phyloP scores from a whole-genome alignment of 1,140 invertebrate species.

The Bombus waltoni region DNA sequence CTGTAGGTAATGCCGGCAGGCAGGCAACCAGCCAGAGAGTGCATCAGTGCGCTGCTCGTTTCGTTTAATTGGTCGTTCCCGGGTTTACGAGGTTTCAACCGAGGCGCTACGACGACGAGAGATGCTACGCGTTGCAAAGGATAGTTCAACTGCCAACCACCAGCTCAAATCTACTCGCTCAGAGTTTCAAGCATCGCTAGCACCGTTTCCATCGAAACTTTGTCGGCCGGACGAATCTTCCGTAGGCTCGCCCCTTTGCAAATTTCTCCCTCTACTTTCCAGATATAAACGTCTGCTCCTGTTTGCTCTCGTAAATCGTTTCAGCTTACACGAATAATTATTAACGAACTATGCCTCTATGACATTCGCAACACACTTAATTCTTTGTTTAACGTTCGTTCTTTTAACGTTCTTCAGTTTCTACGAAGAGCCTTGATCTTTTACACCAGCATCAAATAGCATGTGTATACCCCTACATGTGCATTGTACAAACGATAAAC shows the following conservation, averaged over 20 bases:
- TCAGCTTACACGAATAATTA: no score
- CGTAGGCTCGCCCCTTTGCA: background rate
- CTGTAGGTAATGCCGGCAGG: constrained; percentile 72
- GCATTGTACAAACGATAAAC: no score
- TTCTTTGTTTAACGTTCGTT: no score
- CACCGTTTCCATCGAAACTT: constrained; percentile 17
- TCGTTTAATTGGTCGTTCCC: constrained; percentile 79
- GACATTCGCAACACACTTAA: no score
- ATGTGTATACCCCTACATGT: no score
- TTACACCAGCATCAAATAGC: no score
- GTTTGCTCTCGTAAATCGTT: no score
- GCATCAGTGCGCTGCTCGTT: constrained; percentile 76
- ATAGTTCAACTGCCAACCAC: constrained; percentile 51
- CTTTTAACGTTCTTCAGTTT: no score
- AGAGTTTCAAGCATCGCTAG: constrained; percentile 11
- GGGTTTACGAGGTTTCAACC: constrained; percentile 76
- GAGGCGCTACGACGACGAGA: constrained; percentile 63
- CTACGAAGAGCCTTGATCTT: no score
- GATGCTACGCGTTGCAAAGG: constrained; percentile 43
- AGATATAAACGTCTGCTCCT: no score
- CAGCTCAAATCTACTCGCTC: constrained; percentile 46
- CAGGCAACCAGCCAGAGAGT: constrained; percentile 73
- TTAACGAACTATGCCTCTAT: no score
- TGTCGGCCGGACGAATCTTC: background rate
- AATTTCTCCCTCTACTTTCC: background rate